These are phyloP conservation scores for Drosophila hydei DNA, from an alignment of 1,140 invertebrate species.

Conservation along the genomic window DNA sequence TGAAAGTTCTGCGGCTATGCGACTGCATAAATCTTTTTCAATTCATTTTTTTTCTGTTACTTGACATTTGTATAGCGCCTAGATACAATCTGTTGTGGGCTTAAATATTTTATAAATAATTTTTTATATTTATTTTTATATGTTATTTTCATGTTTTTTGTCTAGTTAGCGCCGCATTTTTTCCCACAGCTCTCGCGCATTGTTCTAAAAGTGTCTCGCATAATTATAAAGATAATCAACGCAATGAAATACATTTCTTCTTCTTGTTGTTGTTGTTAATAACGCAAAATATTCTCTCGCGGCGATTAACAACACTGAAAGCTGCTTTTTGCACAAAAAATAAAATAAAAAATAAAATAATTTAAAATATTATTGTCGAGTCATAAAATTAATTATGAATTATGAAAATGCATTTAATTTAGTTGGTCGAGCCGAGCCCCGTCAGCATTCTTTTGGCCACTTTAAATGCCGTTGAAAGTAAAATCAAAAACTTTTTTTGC, in stretches of 20 bases:
- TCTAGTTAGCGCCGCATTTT: constrained; percentile 55
- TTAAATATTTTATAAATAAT: neutral
- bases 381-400: constrained; percentile 42
- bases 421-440: neutral
- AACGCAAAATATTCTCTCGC: constrained; percentile 25
- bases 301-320: constrained; percentile 14
- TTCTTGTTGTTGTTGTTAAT: constrained; percentile 11
- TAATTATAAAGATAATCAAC: constrained; percentile 46
- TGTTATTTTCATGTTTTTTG: constrained; percentile 47
- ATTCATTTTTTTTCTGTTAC: constrained; percentile 37
- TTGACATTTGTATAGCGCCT: constrained; percentile 30
- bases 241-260: constrained; percentile 31
- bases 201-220: constrained; percentile 44
- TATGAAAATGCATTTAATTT: constrained; percentile 12
- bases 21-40: constrained; percentile 63
- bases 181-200: constrained; percentile 63
- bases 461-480: constrained; percentile 35
- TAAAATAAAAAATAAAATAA: neutral
- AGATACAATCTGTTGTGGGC: constrained; percentile 32
- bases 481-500: constrained; percentile 23
- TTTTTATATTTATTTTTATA: constrained; percentile 15
- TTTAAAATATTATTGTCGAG: constrained; percentile 20
- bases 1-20: constrained; percentile 65
- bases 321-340: constrained; percentile 11
- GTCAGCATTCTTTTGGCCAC: constrained; percentile 36